A percentile compares a stretch with the other conserved stretches of the same genome.
These are phyloP conservation scores for Nephrotoma guestfalica DNA, from an alignment of 2,888 invertebrate species.

Conservation along the genomic window DNA sequence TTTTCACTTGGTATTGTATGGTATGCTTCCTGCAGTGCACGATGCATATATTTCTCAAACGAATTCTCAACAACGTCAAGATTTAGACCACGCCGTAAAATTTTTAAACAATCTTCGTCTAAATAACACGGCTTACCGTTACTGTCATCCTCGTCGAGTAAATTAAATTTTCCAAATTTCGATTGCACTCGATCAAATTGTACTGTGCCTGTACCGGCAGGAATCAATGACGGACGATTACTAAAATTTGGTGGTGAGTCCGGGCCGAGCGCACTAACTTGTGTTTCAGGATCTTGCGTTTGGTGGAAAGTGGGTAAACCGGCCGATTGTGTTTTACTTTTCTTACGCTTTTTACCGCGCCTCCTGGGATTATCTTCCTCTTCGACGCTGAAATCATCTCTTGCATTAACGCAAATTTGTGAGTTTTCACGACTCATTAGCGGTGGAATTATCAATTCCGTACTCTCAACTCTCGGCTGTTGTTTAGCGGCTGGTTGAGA, in stretches of 20 bases:
- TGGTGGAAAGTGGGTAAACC: conserved; percentile 18
- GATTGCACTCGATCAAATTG: conserved; percentile 21
- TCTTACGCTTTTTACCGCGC: conserved; percentile 41
- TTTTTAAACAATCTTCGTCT: conserved; percentile 28
- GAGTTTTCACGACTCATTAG: neutral
- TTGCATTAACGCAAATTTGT: conserved; percentile 28
- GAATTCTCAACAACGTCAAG: conserved; percentile 29
- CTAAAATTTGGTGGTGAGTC: conserved; percentile 54
- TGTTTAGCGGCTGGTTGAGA: neutral
- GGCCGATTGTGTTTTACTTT: conserved; percentile 20
- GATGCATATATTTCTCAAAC: conserved; percentile 27
- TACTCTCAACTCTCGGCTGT: neutral
- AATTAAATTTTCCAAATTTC: conserved; percentile 20
- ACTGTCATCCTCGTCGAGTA: neutral
- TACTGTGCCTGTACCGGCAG: conserved; percentile 29
- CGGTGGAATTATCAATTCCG: neutral
- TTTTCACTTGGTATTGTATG: conserved; percentile 22
- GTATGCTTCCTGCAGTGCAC: conserved; percentile 26
- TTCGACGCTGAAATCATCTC: conserved; percentile 16
- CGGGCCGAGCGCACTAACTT: conserved; percentile 46
- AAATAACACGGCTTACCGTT: conserved; percentile 22
- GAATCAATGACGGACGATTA: conserved; percentile 47
- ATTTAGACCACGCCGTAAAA: conserved; percentile 26
- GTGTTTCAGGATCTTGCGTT: conserved; percentile 52
- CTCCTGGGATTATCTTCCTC: conserved; percentile 34